Base-by-base conservation (phyloP, 2,797 vertebrate genomes). In the Esox masquinongy region DNA sequence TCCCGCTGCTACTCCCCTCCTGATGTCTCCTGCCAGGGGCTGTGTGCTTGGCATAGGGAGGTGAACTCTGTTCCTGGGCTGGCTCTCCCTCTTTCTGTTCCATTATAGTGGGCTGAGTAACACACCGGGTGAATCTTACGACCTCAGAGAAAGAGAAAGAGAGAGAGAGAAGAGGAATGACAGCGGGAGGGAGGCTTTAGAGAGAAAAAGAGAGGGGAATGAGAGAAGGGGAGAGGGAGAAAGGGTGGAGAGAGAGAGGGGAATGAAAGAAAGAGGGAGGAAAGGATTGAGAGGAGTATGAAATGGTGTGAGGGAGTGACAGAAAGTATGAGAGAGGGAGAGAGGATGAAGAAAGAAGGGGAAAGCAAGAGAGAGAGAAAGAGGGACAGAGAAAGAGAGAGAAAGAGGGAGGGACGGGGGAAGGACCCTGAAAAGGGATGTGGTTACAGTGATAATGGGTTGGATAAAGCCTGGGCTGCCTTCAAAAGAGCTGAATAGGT, bases 361-460 rank as follows among this genome's bases (percentile, higher is more conserved):
- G 7, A n/a, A 24, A 43, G 19, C 3, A 12, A 4, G 19, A 8
- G n/a, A 17, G 11, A n/a, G 19, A 22, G 19, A 59, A 53, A 49
- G 34, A 8, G 31, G 24, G 15, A 22, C 3, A 11, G 56, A 16
- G 56, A 61, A n/a, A 22, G 17, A 61, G 56, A 24, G 16, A 66
- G 34, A 39, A 8, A 68, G 17, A 39, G 15, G 11, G 31, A 67
- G 22, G 24, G 24, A 64, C 2, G 29, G 34, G 64, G 64, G n/a
- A 51, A 19, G 12, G 73, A 22, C 0, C 39, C 67, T 69, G 56
- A 74, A 73, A 80, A 69, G 0, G 63, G 78, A 78, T 87, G 79
- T 34, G 80, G 78, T 82, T 87, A 81, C 81, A 74, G 72, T 50
- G 50, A 80, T 79, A 81, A 78, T 78, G 68, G 72, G 53, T 73